Evolutionary conservation across 2,797 vertebrate genomes (phyloP), one percentile per base, ranked within the genome.

Genomic region (Epinephelus awoara): DNA sequence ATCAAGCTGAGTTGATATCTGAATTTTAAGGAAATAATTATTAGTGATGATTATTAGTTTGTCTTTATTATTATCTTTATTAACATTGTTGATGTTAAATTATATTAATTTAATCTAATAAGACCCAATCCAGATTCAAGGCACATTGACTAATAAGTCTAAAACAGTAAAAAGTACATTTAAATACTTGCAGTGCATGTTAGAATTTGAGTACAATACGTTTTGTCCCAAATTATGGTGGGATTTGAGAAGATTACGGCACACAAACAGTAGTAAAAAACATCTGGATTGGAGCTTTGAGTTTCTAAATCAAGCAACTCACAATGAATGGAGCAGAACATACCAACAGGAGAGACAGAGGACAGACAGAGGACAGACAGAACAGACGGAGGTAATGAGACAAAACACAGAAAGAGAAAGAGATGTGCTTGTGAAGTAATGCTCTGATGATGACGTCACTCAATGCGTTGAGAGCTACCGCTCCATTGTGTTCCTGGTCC

Each of bases 401-500:
- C 66, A 40, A 67, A 44, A 85, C 14, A 46, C 21, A 79, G 23
- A 85, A 1, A 76, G 19, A 83, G 59, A 80, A 59, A 84, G 81
- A 75, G 74, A 80, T 83, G 87, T 85, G 86, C 72, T 44, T 69
- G 89, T 89, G 82, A 83, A 72, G 77, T 87, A 72, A 93, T 91
- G 88, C 77, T 80, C 86, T 59, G 77, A 91, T 93, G 93, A 94
- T 92, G 92, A 92, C 77, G 93, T 90, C 94, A 96, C 93, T 95
- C 94, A 75, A 87, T 92, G 93, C 92, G 86, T 90, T 51, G 88
- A 94, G 93, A 93, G 94, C 95, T 95, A 95, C 93, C 92, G 90
- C 95, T 96, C 92, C 87, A 72, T 49, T 95, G 95, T 95, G 94
- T 95, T 94, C 94, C 95, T 95, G 87, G 91, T 95, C 86, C 95